These are phyloP conservation scores for Rhadina sibilatrix DNA, from an alignment of 2,113 vertebrate genomes.

Conservation along the genomic window DNA sequence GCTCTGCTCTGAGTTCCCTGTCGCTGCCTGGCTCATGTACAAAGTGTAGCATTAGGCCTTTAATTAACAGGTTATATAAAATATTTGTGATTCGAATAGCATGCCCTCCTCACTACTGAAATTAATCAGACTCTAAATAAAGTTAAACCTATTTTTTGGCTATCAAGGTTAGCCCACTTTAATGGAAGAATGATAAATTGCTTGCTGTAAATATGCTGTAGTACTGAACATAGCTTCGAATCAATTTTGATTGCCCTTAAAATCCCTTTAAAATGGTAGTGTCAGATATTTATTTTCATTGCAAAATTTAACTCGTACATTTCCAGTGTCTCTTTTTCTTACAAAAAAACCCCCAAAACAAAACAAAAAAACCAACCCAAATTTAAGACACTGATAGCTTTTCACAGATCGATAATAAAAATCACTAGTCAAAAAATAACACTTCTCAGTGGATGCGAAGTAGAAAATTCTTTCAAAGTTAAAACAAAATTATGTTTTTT, in stretches of 20 bases:
- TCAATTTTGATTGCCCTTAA: not conserved
- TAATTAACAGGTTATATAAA: not conserved
- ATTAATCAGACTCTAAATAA: conserved; percentile 5
- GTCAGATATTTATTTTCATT: not conserved
- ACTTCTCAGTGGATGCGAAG: not conserved
- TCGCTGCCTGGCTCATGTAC: not conserved
- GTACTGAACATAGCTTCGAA: not conserved
- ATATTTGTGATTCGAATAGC: not conserved
- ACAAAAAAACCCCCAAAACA: not conserved
- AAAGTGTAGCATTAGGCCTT: not conserved
- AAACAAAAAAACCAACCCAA: not conserved
- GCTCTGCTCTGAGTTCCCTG: not conserved
- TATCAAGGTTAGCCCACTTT: not conserved
- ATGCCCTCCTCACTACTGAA: not conserved
- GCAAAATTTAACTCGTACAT: not conserved
- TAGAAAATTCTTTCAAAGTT: not conserved
- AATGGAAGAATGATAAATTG: not conserved
- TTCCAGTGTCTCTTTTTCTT: not conserved
- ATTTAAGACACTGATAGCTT: not conserved
- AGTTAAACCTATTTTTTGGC: not conserved
- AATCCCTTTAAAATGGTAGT: not conserved
- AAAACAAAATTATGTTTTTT: not conserved
- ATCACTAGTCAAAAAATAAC: not conserved
- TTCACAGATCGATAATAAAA: not conserved
- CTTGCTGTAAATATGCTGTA: not conserved